Percentiles rank a stretch among this genome's conserved stretches.
Conservation (phyloP, 2,888 invertebrate species). For the Neria commutata region DNA sequence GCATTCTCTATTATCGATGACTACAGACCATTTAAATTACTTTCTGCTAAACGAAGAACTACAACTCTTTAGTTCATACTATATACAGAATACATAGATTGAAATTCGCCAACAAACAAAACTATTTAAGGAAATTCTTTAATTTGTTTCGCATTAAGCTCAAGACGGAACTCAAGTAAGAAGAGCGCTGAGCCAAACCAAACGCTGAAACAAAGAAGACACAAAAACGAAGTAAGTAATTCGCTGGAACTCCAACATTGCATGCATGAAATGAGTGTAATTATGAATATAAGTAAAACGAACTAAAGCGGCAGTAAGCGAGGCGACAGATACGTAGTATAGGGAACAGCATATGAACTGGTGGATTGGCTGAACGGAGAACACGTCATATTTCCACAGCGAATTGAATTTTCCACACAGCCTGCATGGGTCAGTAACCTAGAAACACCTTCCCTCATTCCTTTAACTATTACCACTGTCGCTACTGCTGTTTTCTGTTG, state of each 20-base stretch:
- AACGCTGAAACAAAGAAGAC: too few relatives aligned
- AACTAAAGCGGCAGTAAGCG: background rate
- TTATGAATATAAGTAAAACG: conserved; percentile 42
- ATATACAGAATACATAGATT: too few relatives aligned
- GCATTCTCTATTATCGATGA: too few relatives aligned
- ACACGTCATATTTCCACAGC: conserved; percentile 39
- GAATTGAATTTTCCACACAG: conserved; percentile 53
- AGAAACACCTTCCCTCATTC: conserved; percentile 48
- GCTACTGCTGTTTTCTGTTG: conserved; percentile 19
- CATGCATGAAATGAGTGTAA: conserved; percentile 52
- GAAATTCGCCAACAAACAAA: too few relatives aligned
- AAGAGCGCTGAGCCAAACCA: too few relatives aligned
- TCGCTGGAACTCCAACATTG: conserved; percentile 48
- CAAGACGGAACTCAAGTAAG: background rate
- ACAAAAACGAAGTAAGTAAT: conserved; percentile 18
- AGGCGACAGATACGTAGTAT: background rate
- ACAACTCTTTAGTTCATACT: too few relatives aligned
- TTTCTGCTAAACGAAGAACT: too few relatives aligned
- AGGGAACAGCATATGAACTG: background rate
- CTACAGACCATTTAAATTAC: too few relatives aligned
- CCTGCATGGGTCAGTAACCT: conserved; percentile 54
- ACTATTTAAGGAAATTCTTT: too few relatives aligned
- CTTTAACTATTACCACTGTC: too few relatives aligned
- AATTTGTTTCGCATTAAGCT: too few relatives aligned
- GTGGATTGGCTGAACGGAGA: background rate